Base-by-base conservation (phyloP, 2,113 vertebrate species). In the Dicentrarchus labrax region DNA sequence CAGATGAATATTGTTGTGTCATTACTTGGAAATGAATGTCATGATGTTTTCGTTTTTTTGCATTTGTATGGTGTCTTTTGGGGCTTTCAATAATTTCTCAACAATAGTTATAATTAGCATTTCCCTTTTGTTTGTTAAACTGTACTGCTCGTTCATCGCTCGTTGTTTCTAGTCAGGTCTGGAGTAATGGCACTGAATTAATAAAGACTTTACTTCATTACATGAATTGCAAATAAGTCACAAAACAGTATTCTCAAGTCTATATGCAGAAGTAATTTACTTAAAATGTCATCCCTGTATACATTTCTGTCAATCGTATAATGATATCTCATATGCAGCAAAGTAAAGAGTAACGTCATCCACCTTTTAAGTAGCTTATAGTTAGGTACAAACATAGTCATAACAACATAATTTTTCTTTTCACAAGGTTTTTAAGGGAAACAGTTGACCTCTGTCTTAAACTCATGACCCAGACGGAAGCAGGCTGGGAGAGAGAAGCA, bases 381-480 rank as follows among this genome's bases (percentile, higher is more conserved):
- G 13, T 74, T 6, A 57, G 41, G 4, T 30, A 10, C 11, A 62
- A 47, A 65, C 7, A 64, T 47, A 53, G n/a, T 4, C 30, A 5
- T 16, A 62, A 30, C 38, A 22, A 69, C 53, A 5, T 39, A 5
- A 50, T 24, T 74, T 79, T 45, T 69, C 15, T 70, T 65, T 72
- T 21, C 50, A 65, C 17, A 17, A 57, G 50, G 17, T 78, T 71
- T 80, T 72, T 60, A 50, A 66, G 67, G 53, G 48, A 82, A 86
- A 69, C 24, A 16, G 19, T 76, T 80, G 73, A 86, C 84, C 72
- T 51, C 54, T 48, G 48, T 36, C 50, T 80, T 54, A 60, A 84
- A 78, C 47, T 30, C 22, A 3, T 73, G 82, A 87, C 75, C 77
- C 71, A 70, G 57, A 71, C 86, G 59, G 41, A 85, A 83, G 53